phyloP scores from a whole-genome alignment of 2,113 vertebrate species.

The Butorides virescens region DNA sequence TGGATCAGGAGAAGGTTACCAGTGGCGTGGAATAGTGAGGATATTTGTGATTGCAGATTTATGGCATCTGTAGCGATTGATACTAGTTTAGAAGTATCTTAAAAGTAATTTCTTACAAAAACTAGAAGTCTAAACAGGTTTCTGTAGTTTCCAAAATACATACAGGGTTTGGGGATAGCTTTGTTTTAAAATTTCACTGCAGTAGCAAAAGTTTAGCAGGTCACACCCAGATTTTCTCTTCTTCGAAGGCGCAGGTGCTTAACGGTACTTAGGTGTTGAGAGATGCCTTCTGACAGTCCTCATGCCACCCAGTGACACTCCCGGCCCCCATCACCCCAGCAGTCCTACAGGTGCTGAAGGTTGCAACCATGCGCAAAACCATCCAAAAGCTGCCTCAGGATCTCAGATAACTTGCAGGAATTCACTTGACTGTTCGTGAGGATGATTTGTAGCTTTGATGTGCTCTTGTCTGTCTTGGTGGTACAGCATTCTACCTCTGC shows the following conservation, averaged over 20 bases:
- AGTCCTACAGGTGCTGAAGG: not conserved
- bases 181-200: not conserved
- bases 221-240: not conserved
- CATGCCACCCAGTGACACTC: not conserved
- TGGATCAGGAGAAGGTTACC: not conserved
- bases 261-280: not conserved
- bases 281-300: not conserved
- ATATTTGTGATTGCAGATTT: not conserved
- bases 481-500: not conserved
- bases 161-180: not conserved
- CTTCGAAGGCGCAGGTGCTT: not conserved
- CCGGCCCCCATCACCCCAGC: rapidly evolving
- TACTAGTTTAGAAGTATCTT: not conserved
- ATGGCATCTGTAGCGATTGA: not conserved
- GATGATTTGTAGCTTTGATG: not conserved
- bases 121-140: not conserved
- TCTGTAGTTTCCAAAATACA: not conserved
- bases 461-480: not conserved
- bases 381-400: not conserved
- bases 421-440: not conserved
- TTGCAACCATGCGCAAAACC: not conserved
- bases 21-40: not conserved
- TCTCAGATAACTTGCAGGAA: not conserved
- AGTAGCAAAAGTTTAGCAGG: not conserved
- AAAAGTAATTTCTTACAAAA: not conserved